Conservation (phyloP, 2,113 vertebrate genomes). For the Penelope pileata region DNA sequence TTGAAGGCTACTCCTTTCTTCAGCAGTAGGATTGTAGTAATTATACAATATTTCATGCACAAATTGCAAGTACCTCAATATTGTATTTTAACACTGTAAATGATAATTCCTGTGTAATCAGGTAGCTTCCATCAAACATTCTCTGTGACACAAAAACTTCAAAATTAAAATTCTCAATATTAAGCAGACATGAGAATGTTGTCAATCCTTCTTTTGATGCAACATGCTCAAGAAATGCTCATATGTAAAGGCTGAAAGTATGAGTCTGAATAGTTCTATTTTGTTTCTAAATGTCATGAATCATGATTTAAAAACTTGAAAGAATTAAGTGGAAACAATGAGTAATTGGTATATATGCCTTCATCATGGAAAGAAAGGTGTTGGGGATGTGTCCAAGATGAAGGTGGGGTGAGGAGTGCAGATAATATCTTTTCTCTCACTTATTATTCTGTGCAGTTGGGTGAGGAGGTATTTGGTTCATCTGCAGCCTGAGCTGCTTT, state of each 20-base stretch:
- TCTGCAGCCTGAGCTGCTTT: not conserved
- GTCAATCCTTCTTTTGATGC: not conserved
- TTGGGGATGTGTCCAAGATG: not conserved
- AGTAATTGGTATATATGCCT: not conserved
- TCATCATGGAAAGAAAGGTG: not conserved
- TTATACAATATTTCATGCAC: not conserved
- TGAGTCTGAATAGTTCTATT: rapidly evolving
- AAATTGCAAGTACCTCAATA: not conserved
- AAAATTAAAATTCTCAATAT: not conserved
- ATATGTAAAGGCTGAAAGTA: not conserved
- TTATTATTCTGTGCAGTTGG: not conserved
- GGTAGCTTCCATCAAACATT: not conserved
- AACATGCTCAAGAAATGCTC: not conserved
- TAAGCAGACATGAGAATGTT: not conserved
- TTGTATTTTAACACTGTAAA: not conserved
- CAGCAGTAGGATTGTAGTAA: not conserved
- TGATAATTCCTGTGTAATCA: not conserved
- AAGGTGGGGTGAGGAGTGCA: not conserved
- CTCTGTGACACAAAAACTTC: not conserved
- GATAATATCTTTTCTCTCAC: not conserved
- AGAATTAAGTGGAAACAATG: not conserved
- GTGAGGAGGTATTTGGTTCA: not conserved
- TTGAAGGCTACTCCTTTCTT: not conserved
- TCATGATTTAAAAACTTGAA: not conserved
- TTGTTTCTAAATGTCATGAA: not conserved